Conservation (phyloP, 2,113 vertebrate genomes). For the Oncorhynchus kisutch region DNA sequence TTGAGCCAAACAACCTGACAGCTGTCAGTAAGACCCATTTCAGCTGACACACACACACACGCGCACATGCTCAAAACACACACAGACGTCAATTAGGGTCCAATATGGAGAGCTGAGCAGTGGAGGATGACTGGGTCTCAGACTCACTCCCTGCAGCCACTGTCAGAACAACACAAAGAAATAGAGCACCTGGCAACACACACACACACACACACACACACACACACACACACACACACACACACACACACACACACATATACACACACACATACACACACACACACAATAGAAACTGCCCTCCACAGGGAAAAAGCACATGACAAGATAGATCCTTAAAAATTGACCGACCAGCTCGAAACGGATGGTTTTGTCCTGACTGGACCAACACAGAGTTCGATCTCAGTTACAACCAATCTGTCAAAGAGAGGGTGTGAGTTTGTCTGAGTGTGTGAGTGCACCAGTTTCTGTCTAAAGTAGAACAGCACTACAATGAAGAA, state of each 20-base stretch:
- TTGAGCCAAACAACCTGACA: conserved; percentile 61
- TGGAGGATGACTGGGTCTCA: conserved; percentile 62
- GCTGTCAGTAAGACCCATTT: conserved; percentile 65
- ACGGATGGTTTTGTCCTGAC: too few species aligned
- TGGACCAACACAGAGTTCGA: too few species aligned
- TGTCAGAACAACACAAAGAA: conserved; percentile 54
- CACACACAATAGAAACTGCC: conserved; percentile 20
- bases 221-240: conserved; percentile 22
- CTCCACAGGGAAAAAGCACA: not conserved
- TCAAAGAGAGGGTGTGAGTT: too few species aligned
- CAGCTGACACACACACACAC: conserved; percentile 22
- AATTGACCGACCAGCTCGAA: not conserved
- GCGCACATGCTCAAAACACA: conserved; percentile 13
- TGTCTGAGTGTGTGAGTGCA: too few species aligned
- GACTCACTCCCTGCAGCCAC: conserved; percentile 62
- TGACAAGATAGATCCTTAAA: not conserved
- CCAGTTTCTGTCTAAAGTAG: too few species aligned
- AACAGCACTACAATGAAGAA: not conserved
- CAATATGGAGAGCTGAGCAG: conserved; percentile 49
- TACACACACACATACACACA: conserved; percentile 20
- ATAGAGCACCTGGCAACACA: conserved; percentile 51
- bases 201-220: conserved; percentile 13
- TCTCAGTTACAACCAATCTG: too few species aligned
- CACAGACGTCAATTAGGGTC: conserved; percentile 64
- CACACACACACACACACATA: conserved; percentile 28